These are phyloP conservation scores for Melanotaenia nigrans DNA, from an alignment of 2,797 vertebrate genomes.

Conservation along the genomic window DNA sequence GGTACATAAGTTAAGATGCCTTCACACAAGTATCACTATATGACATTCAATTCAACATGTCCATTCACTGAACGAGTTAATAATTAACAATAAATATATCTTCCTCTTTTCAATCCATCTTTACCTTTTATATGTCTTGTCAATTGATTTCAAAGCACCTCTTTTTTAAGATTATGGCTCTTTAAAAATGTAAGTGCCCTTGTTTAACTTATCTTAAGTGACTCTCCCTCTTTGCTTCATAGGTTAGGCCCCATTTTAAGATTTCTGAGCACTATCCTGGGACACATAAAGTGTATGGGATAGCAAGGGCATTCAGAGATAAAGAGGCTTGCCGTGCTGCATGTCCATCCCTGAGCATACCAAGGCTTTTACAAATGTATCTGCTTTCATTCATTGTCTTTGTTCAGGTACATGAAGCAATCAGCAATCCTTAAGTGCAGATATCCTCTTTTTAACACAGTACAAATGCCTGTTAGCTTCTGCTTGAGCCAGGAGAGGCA, in stretches of 20 bases:
- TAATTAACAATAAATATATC: slow-evolving; percentile 63
- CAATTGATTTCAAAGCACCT: slow-evolving; percentile 80
- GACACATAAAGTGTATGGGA: slow-evolving; percentile 80
- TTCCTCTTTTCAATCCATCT: slow-evolving; percentile 66
- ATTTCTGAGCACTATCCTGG: slow-evolving; percentile 82
- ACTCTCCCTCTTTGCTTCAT: slow-evolving; percentile 78
- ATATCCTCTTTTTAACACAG: slow-evolving; percentile 80
- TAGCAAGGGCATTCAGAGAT: slow-evolving; percentile 73
- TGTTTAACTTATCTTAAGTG: slow-evolving; percentile 84
- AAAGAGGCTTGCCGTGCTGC: slow-evolving; percentile 49
- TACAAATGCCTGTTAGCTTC: slow-evolving; percentile 76
- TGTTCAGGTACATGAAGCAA: slow-evolving; percentile 65
- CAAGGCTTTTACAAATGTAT: slow-evolving; percentile 68
- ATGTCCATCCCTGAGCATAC: slow-evolving; percentile 64
- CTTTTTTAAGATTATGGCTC: slow-evolving; percentile 81
- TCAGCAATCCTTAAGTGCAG: slow-evolving; percentile 77
- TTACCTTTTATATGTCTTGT: slow-evolving; percentile 76
- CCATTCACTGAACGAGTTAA: slow-evolving; percentile 63
- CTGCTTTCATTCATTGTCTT: slow-evolving; percentile 64
- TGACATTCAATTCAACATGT: slow-evolving; percentile 64
- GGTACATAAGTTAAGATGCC: slow-evolving; percentile 27
- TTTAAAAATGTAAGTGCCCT: slow-evolving; percentile 83
- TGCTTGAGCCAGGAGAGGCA: slow-evolving; percentile 78
- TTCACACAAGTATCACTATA: slow-evolving; percentile 25
- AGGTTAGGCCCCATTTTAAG: slow-evolving; percentile 81